phyloP scores from a whole-genome alignment of 2,888 invertebrate genomes.

The Platycheirus albimanus region DNA sequence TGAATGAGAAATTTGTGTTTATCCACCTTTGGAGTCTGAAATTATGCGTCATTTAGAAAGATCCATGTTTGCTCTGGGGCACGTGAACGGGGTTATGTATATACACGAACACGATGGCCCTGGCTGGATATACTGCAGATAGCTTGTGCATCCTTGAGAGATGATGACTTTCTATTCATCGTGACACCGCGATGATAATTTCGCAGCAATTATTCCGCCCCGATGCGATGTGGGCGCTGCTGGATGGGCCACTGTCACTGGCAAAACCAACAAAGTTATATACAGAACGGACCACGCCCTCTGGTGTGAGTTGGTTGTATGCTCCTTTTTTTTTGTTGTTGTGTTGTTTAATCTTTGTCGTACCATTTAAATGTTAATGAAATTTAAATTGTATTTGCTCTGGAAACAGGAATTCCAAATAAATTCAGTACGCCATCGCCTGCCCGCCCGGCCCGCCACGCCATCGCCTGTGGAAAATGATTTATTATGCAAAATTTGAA shows the following conservation, averaged over 20 bases:
- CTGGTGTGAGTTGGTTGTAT: not conserved
- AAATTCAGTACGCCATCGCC: slow-evolving; percentile 69
- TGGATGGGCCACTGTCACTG: slow-evolving; percentile 37
- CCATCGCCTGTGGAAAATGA: slow-evolving; percentile 70
- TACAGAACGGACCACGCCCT: slow-evolving; percentile 53
- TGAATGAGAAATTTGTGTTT: too few species aligned
- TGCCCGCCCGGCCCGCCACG: too few species aligned
- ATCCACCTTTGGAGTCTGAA: slow-evolving; percentile 46
- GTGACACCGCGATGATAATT: slow-evolving; percentile 70
- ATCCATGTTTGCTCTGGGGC: slow-evolving; percentile 58
- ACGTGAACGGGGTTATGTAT: slow-evolving; percentile 19
- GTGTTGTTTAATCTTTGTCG: slow-evolving; percentile 38
- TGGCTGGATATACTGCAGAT: slow-evolving; percentile 16
- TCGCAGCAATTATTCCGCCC: slow-evolving; percentile 68
- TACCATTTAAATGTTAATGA: slow-evolving; percentile 72
- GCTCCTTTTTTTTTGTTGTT: slow-evolving; percentile 11
- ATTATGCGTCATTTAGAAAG: slow-evolving; percentile 70
- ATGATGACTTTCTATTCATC: slow-evolving; percentile 70
- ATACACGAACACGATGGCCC: not conserved
- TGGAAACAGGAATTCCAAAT: slow-evolving; percentile 68
- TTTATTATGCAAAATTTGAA: slow-evolving; percentile 74
- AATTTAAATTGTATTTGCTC: slow-evolving; percentile 73
- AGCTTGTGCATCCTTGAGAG: slow-evolving; percentile 63
- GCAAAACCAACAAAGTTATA: slow-evolving; percentile 66
- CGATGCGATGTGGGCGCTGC: slow-evolving; percentile 49